Evolutionary conservation across 2,888 invertebrate genomes (phyloP), one percentile per base, ranked within the genome.

Genomic region (Limnephilus auricula): DNA sequence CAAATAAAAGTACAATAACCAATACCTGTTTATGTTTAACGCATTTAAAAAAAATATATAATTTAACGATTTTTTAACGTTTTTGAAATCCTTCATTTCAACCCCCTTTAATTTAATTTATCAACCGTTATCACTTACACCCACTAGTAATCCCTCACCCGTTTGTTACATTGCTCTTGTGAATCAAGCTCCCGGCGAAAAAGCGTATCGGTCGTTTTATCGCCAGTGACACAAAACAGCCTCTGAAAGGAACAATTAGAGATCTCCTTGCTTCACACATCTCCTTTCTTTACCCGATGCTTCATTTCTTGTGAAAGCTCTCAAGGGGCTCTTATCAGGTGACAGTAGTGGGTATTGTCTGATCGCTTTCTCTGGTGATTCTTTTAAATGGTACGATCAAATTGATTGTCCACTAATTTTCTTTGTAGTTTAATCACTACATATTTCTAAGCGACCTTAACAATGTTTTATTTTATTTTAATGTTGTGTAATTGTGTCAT

Each of bases 181-280:
- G 79, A 79, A 40, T 89, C 89, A 12, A 79, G 89, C 89, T 15
- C 32, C 12, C 18, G 88, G 10, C 31, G 89, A 82, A 82, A 32
- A 82, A 82, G 45, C 79, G 89, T 89, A 89, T 89, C 82, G 89
- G 82, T 45, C 80, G 50, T 82, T 86, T 89, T 82, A 89, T 89
- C 89, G 89, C 82, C 79, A 18, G 37, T 79, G 89, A 89, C 82
- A 89, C 89, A 89, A 89, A 89, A 89, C 83, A 79, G 89, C 86
- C 89, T 82, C 84, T 92, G 92, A 92, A 92, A 90, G 90, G 89
- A 89, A 90, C 90, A 90, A 92, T 92, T 92, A 92, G 90, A 92
- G 90, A 92, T 90, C 90, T 87, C 88, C 40, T 45, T 65, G 65
- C 78, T 85, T 79, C 91, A 91, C 90, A 90, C 84, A 85, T 86